Evolutionary conservation across 2,888 invertebrate genomes (phyloP), one percentile per base, ranked within the genome.

Genomic region (Chymomyza fuscimana): DNA sequence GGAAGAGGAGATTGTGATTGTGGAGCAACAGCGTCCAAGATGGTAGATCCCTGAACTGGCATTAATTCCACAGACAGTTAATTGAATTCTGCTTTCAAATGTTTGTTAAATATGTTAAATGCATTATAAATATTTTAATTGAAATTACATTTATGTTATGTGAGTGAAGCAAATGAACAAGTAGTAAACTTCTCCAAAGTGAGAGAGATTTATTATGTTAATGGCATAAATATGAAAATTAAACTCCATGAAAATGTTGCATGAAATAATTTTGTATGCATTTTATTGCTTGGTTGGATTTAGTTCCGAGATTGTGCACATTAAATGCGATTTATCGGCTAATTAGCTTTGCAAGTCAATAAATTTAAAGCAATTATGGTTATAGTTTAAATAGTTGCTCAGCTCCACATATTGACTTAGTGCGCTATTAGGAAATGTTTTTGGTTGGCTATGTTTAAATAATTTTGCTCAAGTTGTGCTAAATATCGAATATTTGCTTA

Each of bases 1-100:
- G 2, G 83, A 74, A 0, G 85, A 81, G 77, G 85, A 83, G 63
- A 63, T 86, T 46, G 63, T 87, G 64, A 65, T 88, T 25, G 83
- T 88, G 12, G 74, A 80, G 61, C 69, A 77, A 15, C 77, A 80
- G 61, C 82, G 69, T 29, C 78, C 81, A 62, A 80, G 81, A 46
- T 86, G 85, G 85, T 86, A 79, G 63, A 54, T 15, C n/a, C 4
- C 51, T 25, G 52, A 5, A 10, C 32, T 16, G 19, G 16, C 66
- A 19, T 56, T 19, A n/a, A 52, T 15, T 52, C 56, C 7, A 32
- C 22, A 40, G 52, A 29, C 69, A 63, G 32, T 72, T 70, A 51
- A 72, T 64, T 75, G 59, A 50, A 73, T 86, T 51, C 60, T 67
- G 70, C 9, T 70, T 67, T 69, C 50, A 70, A 68, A 68, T 76